These are phyloP conservation scores for Andrena flavipes DNA, from an alignment of 2,888 invertebrate species.

Conservation along the genomic window DNA sequence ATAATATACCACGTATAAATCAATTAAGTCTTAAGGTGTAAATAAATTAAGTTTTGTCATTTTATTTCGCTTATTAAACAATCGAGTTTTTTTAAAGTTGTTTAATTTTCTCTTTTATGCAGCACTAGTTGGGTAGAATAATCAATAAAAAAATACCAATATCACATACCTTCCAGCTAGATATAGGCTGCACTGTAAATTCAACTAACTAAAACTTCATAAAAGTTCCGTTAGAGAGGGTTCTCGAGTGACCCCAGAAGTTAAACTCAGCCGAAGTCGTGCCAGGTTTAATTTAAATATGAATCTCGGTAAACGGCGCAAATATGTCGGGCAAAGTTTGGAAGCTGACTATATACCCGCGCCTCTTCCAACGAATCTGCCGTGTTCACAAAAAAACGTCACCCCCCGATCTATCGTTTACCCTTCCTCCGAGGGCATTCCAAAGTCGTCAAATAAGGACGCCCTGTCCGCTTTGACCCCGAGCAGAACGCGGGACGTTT, in stretches of 20 bases:
- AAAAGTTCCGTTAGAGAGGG: background rate
- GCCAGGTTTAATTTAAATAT: background rate
- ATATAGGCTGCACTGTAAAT: background rate
- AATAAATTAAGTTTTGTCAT: too few species aligned
- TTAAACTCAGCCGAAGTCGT: background rate
- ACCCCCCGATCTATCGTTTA: too few species aligned
- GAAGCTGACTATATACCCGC: background rate
- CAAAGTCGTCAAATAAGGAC: background rate
- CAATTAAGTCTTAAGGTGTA: too few species aligned
- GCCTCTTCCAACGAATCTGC: background rate
- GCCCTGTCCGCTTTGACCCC: background rate
- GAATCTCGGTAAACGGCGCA: background rate
- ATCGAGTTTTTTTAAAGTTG: too few species aligned
- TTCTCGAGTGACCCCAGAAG: background rate
- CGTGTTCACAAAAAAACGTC: background rate
- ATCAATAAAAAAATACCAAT: background rate
- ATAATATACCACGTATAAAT: too few species aligned
- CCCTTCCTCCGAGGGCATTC: background rate
- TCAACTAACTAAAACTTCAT: background rate
- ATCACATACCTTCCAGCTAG: too few species aligned
- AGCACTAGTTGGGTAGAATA: background rate
- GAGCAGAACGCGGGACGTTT: background rate
- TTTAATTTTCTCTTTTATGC: too few species aligned
- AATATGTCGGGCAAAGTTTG: background rate
- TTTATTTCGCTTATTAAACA: background rate